Conservation (phyloP, 1,140 invertebrate species). For the Cotesia chilonis region DNA sequence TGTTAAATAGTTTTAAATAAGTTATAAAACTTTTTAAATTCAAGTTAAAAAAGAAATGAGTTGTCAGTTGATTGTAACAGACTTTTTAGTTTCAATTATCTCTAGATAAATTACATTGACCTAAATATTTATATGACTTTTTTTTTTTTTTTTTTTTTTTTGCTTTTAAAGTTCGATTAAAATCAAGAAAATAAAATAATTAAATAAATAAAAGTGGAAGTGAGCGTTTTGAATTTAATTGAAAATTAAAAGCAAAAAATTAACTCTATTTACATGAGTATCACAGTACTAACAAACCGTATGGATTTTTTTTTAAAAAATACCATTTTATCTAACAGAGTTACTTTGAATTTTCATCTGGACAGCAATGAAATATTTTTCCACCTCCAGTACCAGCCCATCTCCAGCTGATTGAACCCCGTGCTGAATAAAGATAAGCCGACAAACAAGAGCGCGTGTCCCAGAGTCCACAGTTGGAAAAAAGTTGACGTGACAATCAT, state of each 20-base stretch:
- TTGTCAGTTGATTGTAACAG: too few species aligned
- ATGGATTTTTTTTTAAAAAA: neutral
- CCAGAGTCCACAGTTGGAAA: slow-evolving; percentile 65
- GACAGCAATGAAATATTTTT: slow-evolving; percentile 29
- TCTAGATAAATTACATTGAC: too few species aligned
- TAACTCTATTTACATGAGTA: slow-evolving; percentile 30
- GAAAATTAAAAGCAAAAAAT: slow-evolving; percentile 8
- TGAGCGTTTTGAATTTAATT: slow-evolving; percentile 14
- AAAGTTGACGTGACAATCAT: slow-evolving; percentile 60
- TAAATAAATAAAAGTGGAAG: neutral
- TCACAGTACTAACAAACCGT: slow-evolving; percentile 33
- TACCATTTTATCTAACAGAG: neutral
- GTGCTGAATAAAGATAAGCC: slow-evolving; percentile 64
- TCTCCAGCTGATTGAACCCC: slow-evolving; percentile 69
- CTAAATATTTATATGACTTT: too few species aligned
- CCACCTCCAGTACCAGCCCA: slow-evolving; percentile 63
- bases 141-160: too few species aligned
- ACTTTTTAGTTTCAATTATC: too few species aligned
- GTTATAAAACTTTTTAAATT: too few species aligned
- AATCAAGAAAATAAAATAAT: too few species aligned
- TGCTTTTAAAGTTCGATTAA: too few species aligned
- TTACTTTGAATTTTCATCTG: slow-evolving; percentile 2
- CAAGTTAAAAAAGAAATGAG: too few species aligned
- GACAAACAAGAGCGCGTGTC: slow-evolving; percentile 64
- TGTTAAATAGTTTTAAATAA: too few species aligned